Conservation (phyloP, 2,797 vertebrate genomes). For the Microcaecilia unicolor region DNA sequence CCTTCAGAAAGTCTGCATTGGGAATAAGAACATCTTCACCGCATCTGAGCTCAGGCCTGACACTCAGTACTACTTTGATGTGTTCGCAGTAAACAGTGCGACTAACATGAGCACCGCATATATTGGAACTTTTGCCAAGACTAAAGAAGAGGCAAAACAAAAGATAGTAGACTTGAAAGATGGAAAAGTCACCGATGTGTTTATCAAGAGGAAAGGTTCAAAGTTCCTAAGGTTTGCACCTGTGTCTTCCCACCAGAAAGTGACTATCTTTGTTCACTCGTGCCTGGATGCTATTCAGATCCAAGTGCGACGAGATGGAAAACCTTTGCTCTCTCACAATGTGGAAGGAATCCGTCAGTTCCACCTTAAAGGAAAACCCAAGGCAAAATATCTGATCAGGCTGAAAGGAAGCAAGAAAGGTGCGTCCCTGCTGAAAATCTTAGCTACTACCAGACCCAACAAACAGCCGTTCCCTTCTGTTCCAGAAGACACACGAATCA, state of each 20-base stretch:
- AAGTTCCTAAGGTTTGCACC: conserved; percentile 88
- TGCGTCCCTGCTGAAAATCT: conserved; percentile 80
- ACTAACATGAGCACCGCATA: conserved; percentile 92
- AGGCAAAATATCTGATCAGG: conserved; percentile 87
- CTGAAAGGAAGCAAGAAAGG: conserved; percentile 85
- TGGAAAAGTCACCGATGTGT: conserved; percentile 82
- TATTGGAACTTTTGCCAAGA: conserved; percentile 89
- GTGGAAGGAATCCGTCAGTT: conserved; percentile 88
- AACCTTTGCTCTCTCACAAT: conserved; percentile 80
- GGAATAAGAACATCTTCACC: conserved; percentile 92
- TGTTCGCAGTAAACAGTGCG: conserved; percentile 79
- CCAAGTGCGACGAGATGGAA: conserved; percentile 86
- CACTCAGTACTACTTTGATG: conserved; percentile 94
- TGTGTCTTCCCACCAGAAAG: conserved; percentile 87
- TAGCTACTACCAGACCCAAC: conserved; percentile 78
- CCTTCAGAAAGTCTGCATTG: conserved; percentile 83
- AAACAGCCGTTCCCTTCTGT: conserved; percentile 90
- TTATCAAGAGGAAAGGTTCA: conserved; percentile 83
- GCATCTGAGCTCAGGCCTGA: conserved; percentile 88
- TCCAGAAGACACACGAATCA: conserved; percentile 89
- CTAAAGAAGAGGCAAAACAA: conserved; percentile 87
- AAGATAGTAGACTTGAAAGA: conserved; percentile 90
- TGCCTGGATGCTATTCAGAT: conserved; percentile 84
- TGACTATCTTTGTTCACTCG: conserved; percentile 80
- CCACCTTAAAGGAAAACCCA: conserved; percentile 85